Base-by-base conservation (phyloP, 92 coral and sea anemone species). In the Zoanthus sansibaricus region DNA sequence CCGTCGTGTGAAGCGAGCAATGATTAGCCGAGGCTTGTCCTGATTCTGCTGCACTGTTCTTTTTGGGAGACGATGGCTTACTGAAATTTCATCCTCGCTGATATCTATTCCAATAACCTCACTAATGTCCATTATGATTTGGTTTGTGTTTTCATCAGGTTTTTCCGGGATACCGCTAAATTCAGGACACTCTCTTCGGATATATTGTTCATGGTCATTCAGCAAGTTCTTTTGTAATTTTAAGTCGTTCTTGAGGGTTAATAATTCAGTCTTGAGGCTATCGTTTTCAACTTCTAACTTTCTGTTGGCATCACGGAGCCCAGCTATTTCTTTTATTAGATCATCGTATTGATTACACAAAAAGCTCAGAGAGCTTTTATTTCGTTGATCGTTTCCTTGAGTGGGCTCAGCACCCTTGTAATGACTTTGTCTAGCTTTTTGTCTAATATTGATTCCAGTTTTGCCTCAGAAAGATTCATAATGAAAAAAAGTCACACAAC, bases 61-160 rank as follows among this genome's bases (percentile, higher is more conserved):
- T 25, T 17, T 68, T 30, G 72, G 72, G 25, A 68, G 45, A 68
- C 72, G 72, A 68, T 68, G 72, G 72, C 72, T 68, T 31, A 68
- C 72, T 68, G 72, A 68, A 68, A 68, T 68, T 42, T 68, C 44
- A 25, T 68, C 72, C 15, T 68, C 72, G 8, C 14, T 68, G 45
- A 68, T 68, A 68, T 68, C 44, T 68, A 68, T 25, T 15, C 44
- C 13, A 68, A 9, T 68, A 25, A 46, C 72, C 30, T 68, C 44
- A 68, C 45, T 31, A 11, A 68, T 68, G 72, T 68, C 72, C 45
- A 68, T 68, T 18, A 66, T 66, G 71, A 18, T 66, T 66, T 66
- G 42, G 44, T 68, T 68, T 42, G 72, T 21, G 45, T 68, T 68
- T 68, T 68, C 72, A 68, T 68, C 72, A 21, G 72, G 15, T 42